Evolutionary conservation across 2,113 vertebrate species (phyloP).

Genomic region (Empidonax alnorum): DNA sequence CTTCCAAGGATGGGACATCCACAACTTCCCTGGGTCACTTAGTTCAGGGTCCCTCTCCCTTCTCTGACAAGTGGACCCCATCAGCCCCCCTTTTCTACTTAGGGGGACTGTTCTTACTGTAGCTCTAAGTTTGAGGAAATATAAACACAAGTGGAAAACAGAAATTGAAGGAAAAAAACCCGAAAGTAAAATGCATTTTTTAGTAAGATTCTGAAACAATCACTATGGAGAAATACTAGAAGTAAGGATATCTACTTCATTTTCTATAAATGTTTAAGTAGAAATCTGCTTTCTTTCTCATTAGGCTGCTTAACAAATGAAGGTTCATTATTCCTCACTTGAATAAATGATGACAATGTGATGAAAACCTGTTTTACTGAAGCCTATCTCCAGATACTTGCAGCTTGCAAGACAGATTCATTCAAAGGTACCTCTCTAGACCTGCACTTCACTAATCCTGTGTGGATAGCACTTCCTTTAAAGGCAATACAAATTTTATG

Average conservation of each 20-base stretch:
- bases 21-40: not conserved
- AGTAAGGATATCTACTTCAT: not conserved
- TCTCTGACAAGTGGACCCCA: not conserved
- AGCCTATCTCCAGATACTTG: not conserved
- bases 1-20: not conserved
- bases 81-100: not conserved
- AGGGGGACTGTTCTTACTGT: not conserved
- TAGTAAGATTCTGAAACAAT: not conserved
- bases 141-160: not conserved
- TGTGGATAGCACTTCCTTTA: not conserved
- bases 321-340: not conserved
- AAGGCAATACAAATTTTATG: not conserved
- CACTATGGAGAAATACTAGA: not conserved
- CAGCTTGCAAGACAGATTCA: not conserved
- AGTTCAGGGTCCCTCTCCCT: not conserved
- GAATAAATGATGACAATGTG: not conserved
- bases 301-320: not conserved
- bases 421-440: not conserved
- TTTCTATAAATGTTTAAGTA: not conserved
- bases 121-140: not conserved
- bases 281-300: not conserved
- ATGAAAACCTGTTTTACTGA: not conserved
- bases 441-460: not conserved
- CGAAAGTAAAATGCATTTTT: not conserved
- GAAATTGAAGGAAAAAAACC: not conserved